A percentile compares a stretch with the other conserved stretches of the same genome.
Conservation (phyloP, 2,113 vertebrate genomes). For the Lycocorax pyrrhopterus region DNA sequence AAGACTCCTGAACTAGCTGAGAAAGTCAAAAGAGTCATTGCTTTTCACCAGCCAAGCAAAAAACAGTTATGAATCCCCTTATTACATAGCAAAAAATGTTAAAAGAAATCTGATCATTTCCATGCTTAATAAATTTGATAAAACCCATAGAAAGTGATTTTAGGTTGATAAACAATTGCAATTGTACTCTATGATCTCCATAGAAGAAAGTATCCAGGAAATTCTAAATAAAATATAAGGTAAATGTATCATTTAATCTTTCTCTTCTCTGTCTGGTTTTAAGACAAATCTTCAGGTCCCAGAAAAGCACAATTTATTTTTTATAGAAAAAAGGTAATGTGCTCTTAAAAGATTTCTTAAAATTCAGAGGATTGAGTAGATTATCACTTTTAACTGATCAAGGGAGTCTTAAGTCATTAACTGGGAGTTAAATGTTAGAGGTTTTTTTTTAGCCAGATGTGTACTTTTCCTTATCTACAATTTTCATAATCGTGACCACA, state of each 20-base stretch:
- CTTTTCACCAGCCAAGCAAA: not conserved
- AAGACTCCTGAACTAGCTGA: not conserved
- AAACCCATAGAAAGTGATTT: not conserved
- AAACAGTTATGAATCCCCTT: not conserved
- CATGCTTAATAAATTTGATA: not conserved
- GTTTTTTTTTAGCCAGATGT: accelerated
- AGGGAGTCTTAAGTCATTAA: not conserved
- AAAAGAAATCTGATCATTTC: not conserved
- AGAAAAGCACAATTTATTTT: not conserved
- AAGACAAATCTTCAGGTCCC: not conserved
- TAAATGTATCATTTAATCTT: not conserved
- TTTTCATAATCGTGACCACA: not conserved
- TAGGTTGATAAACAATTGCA: not conserved
- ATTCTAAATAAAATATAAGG: not conserved
- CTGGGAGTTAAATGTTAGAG: not conserved
- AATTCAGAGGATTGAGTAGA: not conserved
- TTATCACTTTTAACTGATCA: not conserved
- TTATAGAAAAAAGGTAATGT: not conserved
- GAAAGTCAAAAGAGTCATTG: not conserved
- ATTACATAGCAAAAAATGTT: not conserved
- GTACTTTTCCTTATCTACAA: not conserved
- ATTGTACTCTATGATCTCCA: not conserved
- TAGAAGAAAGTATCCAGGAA: not conserved
- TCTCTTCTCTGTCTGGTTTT: not conserved
- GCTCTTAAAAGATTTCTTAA: not conserved